phyloP scores from a whole-genome alignment of 2,888 invertebrate genomes.

The Furcula furcula region DNA sequence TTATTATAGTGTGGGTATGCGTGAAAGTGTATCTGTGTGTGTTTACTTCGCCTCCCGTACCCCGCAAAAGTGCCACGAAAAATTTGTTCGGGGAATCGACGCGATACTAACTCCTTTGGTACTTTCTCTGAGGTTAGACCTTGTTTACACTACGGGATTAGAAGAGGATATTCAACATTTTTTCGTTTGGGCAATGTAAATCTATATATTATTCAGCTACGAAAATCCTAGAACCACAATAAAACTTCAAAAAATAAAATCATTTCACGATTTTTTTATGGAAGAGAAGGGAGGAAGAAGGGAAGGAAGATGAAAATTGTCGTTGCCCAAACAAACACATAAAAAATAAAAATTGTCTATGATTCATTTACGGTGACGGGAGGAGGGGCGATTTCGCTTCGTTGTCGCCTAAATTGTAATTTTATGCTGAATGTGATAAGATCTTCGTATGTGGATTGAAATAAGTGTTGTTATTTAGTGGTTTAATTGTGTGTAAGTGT shows the following conservation, averaged over 20 bases:
- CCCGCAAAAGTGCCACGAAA: too few species aligned
- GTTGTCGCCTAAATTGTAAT: slow-evolving; percentile 71
- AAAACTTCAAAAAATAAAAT: too few species aligned
- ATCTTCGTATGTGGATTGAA: slow-evolving; percentile 54
- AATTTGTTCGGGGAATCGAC: too few species aligned
- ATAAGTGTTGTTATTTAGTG: slow-evolving; percentile 59
- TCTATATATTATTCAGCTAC: too few species aligned
- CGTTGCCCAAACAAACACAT: background rate
- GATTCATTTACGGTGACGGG: slow-evolving; percentile 70
- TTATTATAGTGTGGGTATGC: too few species aligned
- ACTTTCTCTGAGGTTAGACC: too few species aligned
- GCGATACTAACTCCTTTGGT: too few species aligned
- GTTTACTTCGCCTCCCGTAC: too few species aligned
- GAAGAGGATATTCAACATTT: background rate
- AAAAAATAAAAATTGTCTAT: slow-evolving; percentile 50
- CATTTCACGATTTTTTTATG: background rate
- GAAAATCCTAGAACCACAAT: too few species aligned
- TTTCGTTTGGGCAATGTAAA: too few species aligned
- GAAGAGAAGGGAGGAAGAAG: background rate
- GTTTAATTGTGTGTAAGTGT: slow-evolving; percentile 49
- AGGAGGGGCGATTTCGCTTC: slow-evolving; percentile 74
- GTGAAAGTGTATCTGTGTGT: too few species aligned
- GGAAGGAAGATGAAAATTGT: too few species aligned
- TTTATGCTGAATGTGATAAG: slow-evolving; percentile 62
- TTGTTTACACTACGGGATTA: background rate